phyloP scores from a whole-genome alignment of 37 sponge, comb jelly and placozoan genomes.

The Lycopodina hypogea region DNA sequence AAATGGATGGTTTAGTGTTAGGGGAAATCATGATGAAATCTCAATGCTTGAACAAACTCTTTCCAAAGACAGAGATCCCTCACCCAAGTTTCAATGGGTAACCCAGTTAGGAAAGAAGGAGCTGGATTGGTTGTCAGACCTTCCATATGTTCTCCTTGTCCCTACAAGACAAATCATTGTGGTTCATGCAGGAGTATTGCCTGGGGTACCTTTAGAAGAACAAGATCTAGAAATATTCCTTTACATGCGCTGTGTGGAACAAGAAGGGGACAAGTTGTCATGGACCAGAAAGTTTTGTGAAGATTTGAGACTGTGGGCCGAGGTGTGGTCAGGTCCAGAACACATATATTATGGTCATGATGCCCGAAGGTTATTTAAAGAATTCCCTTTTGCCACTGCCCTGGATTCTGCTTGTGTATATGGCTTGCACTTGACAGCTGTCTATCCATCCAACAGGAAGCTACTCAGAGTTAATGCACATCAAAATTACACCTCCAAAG shows the following conservation, averaged over 20 bases:
- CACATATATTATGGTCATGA: conserved; percentile 91
- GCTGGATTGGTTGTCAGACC: conserved; percentile 54
- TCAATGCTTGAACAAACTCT: conserved; percentile 49
- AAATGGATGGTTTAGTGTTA: conserved; percentile 54
- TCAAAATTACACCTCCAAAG: neutral
- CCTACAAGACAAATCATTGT: conserved; percentile 55
- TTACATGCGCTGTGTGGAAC: conserved; percentile 51
- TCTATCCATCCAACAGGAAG: conserved; percentile 37
- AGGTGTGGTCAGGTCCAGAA: conserved; percentile 69
- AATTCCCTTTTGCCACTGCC: conserved; percentile 63
- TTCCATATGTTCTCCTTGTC: conserved; percentile 66
- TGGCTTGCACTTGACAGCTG: conserved; percentile 69
- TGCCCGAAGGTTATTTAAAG: conserved; percentile 57
- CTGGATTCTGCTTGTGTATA: conserved; percentile 87
- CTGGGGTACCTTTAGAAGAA: conserved; percentile 39
- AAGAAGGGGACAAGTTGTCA: conserved; percentile 13
- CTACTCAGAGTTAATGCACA: conserved; percentile 6
- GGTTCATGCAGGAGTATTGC: conserved; percentile 81
- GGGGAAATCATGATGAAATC: conserved; percentile 87
- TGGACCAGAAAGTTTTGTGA: neutral
- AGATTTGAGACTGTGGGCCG: conserved; percentile 52
- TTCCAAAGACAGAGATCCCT: neutral
- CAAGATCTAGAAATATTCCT: conserved; percentile 47
- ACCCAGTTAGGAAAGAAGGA: conserved; percentile 56
- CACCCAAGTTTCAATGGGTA: conserved; percentile 64